Evolutionary conservation across 2,113 vertebrate genomes (phyloP).

Genomic region (Brachirus orientalis): DNA sequence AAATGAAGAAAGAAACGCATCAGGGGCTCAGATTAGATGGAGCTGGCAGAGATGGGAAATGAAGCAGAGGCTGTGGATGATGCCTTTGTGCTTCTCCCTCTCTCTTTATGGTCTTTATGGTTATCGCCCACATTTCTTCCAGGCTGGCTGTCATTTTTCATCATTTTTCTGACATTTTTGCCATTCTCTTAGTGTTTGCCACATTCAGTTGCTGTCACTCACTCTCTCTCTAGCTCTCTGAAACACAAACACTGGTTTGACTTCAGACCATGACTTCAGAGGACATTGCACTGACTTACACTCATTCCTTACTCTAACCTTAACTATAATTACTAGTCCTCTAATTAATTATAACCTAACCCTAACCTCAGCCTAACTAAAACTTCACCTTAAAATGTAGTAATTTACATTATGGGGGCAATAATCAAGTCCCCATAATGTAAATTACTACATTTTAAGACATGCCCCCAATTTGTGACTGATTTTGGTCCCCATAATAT

Average conservation of each 20-base stretch:
- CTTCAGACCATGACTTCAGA: too few species aligned
- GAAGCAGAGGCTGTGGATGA: constrained; percentile 41
- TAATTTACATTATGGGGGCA: too few species aligned
- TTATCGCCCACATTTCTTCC: constrained; percentile 39
- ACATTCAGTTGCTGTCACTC: constrained; percentile 15
- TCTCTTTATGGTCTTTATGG: constrained; percentile 9
- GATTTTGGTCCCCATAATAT: too few species aligned
- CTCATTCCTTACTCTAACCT: too few species aligned
- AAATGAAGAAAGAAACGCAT: constrained; percentile 65
- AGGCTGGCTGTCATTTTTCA: constrained; percentile 58
- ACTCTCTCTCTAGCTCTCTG: background rate
- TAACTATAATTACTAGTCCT: too few species aligned
- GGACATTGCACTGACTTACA: too few species aligned
- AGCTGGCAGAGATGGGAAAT: constrained; percentile 58
- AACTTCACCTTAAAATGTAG: too few species aligned
- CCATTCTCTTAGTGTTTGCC: constrained; percentile 56
- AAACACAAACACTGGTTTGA: background rate
- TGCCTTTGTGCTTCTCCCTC: constrained; percentile 6
- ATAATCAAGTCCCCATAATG: too few species aligned
- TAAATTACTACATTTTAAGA: too few species aligned
- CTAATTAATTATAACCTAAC: too few species aligned
- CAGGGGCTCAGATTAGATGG: constrained; percentile 54
- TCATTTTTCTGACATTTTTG: constrained; percentile 63
- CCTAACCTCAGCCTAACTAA: too few species aligned
- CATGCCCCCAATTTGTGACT: too few species aligned